phyloP scores from a whole-genome alignment of 35 echinoderm and acorn worm genomes.

The Heliocidaris tuberculata region DNA sequence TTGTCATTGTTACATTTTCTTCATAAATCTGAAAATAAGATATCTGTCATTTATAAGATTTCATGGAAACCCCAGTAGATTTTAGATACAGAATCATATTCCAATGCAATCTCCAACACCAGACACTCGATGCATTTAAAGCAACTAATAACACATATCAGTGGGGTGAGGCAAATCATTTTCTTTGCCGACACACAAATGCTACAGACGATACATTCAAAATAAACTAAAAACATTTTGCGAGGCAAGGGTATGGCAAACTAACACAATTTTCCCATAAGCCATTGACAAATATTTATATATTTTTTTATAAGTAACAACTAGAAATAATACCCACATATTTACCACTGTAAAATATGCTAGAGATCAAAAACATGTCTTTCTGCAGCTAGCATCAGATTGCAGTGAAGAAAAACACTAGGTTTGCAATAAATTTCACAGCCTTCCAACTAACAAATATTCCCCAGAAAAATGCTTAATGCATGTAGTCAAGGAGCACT shows the following conservation, averaged over 20 bases:
- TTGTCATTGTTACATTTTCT: too few relatives aligned
- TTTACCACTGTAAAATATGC: too few relatives aligned
- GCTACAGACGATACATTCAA: too few relatives aligned
- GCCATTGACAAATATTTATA: not conserved
- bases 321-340: not conserved
- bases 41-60: not conserved
- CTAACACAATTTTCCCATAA: not conserved
- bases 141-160: too few relatives aligned
- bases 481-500: not conserved
- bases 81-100: too few relatives aligned
- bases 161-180: too few relatives aligned
- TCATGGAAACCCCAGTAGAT: not conserved
- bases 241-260: not conserved
- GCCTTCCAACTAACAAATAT: not conserved
- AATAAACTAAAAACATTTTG: too few relatives aligned
- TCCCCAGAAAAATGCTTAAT: not conserved
- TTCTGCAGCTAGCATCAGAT: not conserved
- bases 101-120: too few relatives aligned
- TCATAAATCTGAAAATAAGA: too few relatives aligned
- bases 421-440: not conserved
- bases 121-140: too few relatives aligned
- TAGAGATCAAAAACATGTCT: too few relatives aligned
- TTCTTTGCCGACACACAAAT: too few relatives aligned
- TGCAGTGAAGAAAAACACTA: not conserved
- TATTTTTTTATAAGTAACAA: not conserved